phyloP scores from a whole-genome alignment of 37 sponge, comb jelly and placozoan species.

The Mnemiopsis leidyi region DNA sequence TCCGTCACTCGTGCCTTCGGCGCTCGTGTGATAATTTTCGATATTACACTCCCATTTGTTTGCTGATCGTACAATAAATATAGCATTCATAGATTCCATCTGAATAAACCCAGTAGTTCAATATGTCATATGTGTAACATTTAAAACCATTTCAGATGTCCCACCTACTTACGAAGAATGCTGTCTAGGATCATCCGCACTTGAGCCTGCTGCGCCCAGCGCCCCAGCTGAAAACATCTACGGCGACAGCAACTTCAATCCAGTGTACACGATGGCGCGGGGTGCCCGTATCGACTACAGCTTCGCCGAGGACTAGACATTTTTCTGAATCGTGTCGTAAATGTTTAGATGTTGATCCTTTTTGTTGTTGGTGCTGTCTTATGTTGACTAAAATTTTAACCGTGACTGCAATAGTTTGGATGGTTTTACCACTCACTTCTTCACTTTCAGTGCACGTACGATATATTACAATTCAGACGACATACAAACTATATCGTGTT shows the following conservation, averaged over 20 bases:
- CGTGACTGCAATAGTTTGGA: no score
- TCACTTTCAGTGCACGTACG: no score
- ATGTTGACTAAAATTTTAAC: neutral
- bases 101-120: no score
- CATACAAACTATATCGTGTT: no score
- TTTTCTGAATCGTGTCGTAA: no score
- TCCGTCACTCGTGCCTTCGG: no score
- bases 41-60: no score
- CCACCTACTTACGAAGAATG: conserved; percentile 57
- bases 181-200: neutral
- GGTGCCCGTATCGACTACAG: conserved; percentile 46
- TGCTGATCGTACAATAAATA: no score
- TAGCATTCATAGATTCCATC: no score
- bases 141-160: conserved; percentile 38
- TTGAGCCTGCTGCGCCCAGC: neutral
- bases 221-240: conserved; percentile 56
- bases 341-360: neutral
- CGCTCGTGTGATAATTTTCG: no score
- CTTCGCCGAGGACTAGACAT: neutral
- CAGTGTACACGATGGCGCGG: conserved; percentile 42
- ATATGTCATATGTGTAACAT: no score
- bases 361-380: neutral
- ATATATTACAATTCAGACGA: no score
- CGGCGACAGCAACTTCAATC: conserved; percentile 13
- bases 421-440: neutral